Evolutionary conservation across 2,113 vertebrate genomes (phyloP).

Genomic region (Eulemur macaco): DNA sequence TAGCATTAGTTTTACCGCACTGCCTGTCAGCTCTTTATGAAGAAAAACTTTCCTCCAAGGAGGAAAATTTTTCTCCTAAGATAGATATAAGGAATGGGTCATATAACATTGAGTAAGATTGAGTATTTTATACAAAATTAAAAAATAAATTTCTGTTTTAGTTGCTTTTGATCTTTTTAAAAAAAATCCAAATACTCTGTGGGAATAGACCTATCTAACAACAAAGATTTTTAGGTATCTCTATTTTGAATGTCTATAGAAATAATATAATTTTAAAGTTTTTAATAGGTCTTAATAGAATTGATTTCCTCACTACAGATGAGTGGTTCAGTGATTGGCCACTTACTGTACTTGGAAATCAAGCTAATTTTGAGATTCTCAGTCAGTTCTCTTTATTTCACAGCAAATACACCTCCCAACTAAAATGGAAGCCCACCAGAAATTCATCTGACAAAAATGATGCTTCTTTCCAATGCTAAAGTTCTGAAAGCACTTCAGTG

Average conservation of each 20-base stretch:
- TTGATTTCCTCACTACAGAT: not conserved
- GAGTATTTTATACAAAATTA: not conserved
- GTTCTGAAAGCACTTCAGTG: not conserved
- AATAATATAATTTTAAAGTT: not conserved
- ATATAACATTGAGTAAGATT: not conserved
- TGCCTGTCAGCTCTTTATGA: conserved; percentile 37
- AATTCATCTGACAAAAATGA: not conserved
- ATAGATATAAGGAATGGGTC: not conserved
- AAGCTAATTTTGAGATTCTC: not conserved
- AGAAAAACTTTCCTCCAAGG: conserved; percentile 31
- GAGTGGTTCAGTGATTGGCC: not conserved
- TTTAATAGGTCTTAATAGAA: not conserved
- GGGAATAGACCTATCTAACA: not conserved
- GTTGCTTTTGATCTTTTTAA: not conserved
- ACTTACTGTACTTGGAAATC: not conserved
- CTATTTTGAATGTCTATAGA: not conserved
- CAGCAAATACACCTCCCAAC: not conserved
- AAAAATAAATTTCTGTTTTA: not conserved
- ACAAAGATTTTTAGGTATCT: not conserved
- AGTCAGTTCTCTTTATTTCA: not conserved
- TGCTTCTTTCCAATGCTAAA: not conserved
- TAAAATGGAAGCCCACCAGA: not conserved
- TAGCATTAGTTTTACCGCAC: not conserved
- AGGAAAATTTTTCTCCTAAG: not conserved
- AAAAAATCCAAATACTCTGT: not conserved